Evolutionary conservation across 2,113 vertebrate species (phyloP), one percentile per base, ranked within the genome.

Genomic region (Pseudopodoces humilis): DNA sequence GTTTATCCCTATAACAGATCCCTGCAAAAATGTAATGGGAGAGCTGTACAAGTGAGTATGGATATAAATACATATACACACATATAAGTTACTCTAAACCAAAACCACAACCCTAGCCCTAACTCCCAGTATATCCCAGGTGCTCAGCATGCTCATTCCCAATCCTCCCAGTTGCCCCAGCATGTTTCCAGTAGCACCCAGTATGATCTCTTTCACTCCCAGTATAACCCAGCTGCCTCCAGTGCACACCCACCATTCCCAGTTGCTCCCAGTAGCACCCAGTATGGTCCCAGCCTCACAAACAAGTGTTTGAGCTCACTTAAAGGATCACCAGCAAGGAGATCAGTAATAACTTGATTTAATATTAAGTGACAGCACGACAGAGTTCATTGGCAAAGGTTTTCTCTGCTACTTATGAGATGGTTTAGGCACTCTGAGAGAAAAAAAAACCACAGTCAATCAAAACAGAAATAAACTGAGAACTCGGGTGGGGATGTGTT

Each of bases 351-450:
- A 37, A 59, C 4, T 14, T 22, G 46, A 33, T 52, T 60, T 37
- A 68, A 86, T 33, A 60, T 52, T 60, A 27, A 68, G 62, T 0
- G 1, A 31, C 37, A 67, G 44, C 17, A 27, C 0, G 0, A 67
- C 8, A 14, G 25, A 50, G 25, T 33, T 59, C 0, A 0, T 52
- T 44, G 37, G 72, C 62, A 68, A 60, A 60, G 22, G 33, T 33
- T 44, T 1, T 0, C 18, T 60, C 46, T 60, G 63, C 33, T 52
- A 13, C 22, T 68, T 68, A 10, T 12, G 37, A 52, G 37, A 44
- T 44, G 22, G 46, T 60, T 60, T 33, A 52, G 37, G 33, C 46
- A 77, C 37, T 37, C 3, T 0, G 0, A 52, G 55, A 14, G 25
- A 2, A 37, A 41, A 47, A 50, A 86, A 43, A 14, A 27, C 27